Evolutionary conservation across 1,140 invertebrate species (phyloP), one percentile per base, ranked within the genome.

Genomic region (Octopus sinensis): DNA sequence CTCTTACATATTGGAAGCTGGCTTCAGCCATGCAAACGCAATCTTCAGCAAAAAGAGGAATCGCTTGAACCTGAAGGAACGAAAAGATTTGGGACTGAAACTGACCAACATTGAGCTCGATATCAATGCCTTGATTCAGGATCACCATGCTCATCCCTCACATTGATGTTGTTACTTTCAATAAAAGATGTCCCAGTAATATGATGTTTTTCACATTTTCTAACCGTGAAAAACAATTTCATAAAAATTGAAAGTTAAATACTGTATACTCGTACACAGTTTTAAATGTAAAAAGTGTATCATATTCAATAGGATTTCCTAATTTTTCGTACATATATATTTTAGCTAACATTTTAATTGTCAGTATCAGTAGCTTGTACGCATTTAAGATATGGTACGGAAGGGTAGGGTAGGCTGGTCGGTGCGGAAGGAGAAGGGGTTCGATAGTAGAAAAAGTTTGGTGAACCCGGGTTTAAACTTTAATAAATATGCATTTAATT

Each of bases 41-140:
- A 68, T 68, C 62, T n/a, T 68, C 62, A 68, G 62, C n/a, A 68
- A 68, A n/a, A 9, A 68, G 62, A 68, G 62, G 62, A 68, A 68
- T 68, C 62, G 62, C n/a, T n/a, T 68, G 62, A 68, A 68, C 62
- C 62, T n/a, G n/a, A n/a, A 68, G n/a, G 62, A 68, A 68, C 62
- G n/a, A 68, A n/a, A n/a, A 9, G 62, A 68, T 68, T 68, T 68
- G 62, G n/a, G 62, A 68, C n/a, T 68, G 62, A 68, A 68, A n/a
- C 62, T 68, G 62, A 68, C 62, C n/a, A 68, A 68, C 62, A 68
- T 68, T 68, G 9, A 68, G n/a, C 62, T n/a, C n/a, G 62, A 68
- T n/a, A 68, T 68, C 9, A 68, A 68, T 68, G 62, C 62, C n/a
- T 68, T 68, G 62, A 68, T 68, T 68, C n/a, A 68, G 12, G 62